phyloP scores from a whole-genome alignment of 35 echinoderm and acorn worm species.

The Apostichopus parvimensis region DNA sequence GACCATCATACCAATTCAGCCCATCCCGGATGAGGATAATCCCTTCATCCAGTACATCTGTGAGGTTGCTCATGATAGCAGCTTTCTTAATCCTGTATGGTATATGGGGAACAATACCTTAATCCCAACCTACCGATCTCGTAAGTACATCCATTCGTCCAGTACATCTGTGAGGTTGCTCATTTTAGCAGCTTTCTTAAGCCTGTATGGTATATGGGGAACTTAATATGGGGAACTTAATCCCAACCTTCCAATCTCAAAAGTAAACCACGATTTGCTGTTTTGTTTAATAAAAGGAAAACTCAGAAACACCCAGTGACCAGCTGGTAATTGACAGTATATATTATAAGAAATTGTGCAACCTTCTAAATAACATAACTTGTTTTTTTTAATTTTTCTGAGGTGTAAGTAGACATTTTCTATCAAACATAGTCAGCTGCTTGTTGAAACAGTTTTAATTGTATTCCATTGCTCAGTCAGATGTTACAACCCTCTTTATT shows the following conservation, averaged over 20 bases:
- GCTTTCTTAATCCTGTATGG: conserved; percentile 70
- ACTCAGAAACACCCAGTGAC: too few relatives aligned
- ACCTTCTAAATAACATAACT: too few relatives aligned
- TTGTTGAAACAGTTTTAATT: too few relatives aligned
- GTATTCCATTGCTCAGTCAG: too few relatives aligned
- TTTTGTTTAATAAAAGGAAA: too few relatives aligned
- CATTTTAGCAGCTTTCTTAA: conserved; percentile 49
- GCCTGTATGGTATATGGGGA: conserved; percentile 68
- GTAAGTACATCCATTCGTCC: conserved; percentile 51
- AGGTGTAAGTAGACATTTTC: too few relatives aligned
- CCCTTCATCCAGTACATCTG: conserved; percentile 65
- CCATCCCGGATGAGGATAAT: conserved; percentile 20
- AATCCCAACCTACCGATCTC: not conserved
- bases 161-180: conserved; percentile 61
- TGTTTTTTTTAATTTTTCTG: too few relatives aligned
- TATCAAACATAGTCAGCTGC: too few relatives aligned
- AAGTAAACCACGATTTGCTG: not conserved
- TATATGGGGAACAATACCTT: conserved; percentile 38
- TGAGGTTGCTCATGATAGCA: conserved; percentile 56
- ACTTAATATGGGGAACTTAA: conserved; percentile 3
- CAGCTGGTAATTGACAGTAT: too few relatives aligned
- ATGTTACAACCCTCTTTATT: too few relatives aligned
- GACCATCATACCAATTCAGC: conserved; percentile 41
- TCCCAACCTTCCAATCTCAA: not conserved
- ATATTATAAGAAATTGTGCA: too few relatives aligned